Evolutionary conservation across 2,113 vertebrate species (phyloP), one percentile per base, ranked within the genome.

Genomic region (Herpetotheres cachinnans): DNA sequence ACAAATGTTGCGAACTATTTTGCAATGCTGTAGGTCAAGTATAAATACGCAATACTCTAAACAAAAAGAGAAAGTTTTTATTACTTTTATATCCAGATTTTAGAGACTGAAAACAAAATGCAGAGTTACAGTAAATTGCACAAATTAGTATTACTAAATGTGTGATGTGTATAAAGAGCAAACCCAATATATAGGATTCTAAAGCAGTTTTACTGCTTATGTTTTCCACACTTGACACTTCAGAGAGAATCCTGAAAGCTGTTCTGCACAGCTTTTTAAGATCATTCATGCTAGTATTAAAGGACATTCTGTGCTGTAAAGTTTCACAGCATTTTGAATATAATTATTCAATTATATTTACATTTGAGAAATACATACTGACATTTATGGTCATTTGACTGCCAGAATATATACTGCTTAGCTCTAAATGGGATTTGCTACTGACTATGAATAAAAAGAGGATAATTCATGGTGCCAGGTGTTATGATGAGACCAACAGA

Each of bases 391-490:
- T 92, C 94, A 97, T 91, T 97, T 95, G 90, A 94, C 82, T 93
- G 92, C 81, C 96, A 81, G 89, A 96, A 82, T 89, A 94, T 82
- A 94, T 54, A 95, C 91, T 86, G 73, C 93, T 79, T 79, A 93
- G 88, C 93, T 95, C 69, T 93, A 95, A 97, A 90, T 82, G 83
- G 79, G 90, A 95, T 96, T 90, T 98, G 92, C 93, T 96, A 95
- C 82, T 66, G 58, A 86, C 67, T 81, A 70, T 58, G 94, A 97
- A 97, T 96, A 97, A 97, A 97, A 94, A 95, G 91, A 96, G 95
- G 97, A 95, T 97, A 98, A 98, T 97, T 98, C 98, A 98, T 91
- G 96, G 94, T 95, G 97, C 98, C 98, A 98, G 98, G 98, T 98
- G 98, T 98, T 96, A 97, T 97, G 97, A 98, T 93, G 98, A 97